Evolutionary conservation across 2,888 invertebrate genomes (phyloP).

Genomic region (Dolomedes plantarius): DNA sequence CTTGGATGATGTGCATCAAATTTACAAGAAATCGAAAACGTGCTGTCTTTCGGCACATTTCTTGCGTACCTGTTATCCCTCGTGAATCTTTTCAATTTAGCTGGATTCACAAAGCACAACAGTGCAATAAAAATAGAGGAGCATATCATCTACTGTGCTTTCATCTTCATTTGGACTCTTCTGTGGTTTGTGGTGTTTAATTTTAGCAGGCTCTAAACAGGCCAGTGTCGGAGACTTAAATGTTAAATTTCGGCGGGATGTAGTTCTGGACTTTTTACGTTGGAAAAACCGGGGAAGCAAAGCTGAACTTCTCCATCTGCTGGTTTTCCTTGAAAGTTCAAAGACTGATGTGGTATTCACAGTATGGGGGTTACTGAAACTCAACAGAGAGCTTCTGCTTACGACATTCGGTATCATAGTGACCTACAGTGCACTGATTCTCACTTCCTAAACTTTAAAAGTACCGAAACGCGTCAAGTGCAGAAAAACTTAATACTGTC

Average conservation of each 20-base stretch:
- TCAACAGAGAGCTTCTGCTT: constrained; percentile 21
- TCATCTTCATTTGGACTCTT: constrained; percentile 40
- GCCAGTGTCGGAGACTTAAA: constrained; percentile 12
- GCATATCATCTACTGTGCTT: no score
- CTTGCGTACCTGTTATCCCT: not conserved
- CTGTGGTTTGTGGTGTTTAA: constrained; percentile 18
- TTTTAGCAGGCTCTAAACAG: constrained; percentile 25
- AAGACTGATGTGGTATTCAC: constrained; percentile 29
- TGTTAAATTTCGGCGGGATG: constrained; percentile 24
- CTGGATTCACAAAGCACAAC: no score
- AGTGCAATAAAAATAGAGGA: no score
- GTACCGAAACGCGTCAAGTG: no score
- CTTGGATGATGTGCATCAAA: not conserved
- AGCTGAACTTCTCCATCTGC: not conserved
- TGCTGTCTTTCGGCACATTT: not conserved
- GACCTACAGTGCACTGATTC: constrained; percentile 20
- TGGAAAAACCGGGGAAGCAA: not conserved
- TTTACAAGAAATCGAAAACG: not conserved
- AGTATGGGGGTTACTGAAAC: constrained; percentile 33
- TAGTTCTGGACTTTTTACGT: not conserved
- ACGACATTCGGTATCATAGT: constrained; percentile 27
- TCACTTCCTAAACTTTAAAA: not conserved
- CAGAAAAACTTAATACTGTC: no score
- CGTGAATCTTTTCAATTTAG: constrained; percentile 14
- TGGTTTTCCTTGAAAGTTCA: constrained; percentile 23